Evolutionary conservation across 2,888 invertebrate genomes (phyloP).

Genomic region (Trisateles emortualis): DNA sequence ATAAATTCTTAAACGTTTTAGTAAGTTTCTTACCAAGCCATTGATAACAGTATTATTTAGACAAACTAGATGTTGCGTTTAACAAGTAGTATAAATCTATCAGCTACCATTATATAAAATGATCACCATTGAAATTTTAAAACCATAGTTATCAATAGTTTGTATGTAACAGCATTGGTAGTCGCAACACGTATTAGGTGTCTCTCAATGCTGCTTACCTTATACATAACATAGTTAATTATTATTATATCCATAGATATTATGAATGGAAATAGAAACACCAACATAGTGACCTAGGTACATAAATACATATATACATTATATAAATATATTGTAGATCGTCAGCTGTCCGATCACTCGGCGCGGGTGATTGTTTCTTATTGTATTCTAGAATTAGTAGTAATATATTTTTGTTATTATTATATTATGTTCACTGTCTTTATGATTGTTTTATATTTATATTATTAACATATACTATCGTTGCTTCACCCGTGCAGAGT

Average conservation of each 20-base stretch:
- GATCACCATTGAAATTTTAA: conserved; percentile 69
- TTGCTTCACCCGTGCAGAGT: conserved; percentile 65
- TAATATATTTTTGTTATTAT: conserved; percentile 82
- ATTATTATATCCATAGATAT: conserved; percentile 75
- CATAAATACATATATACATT: conserved; percentile 75
- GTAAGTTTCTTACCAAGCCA: conserved; percentile 85
- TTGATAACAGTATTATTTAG: conserved; percentile 87
- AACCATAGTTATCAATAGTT: conserved; percentile 78
- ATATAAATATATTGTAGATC: conserved; percentile 64
- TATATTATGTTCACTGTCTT: conserved; percentile 71
- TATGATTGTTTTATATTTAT: conserved; percentile 73
- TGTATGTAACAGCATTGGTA: conserved; percentile 69
- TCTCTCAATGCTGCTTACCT: conserved; percentile 66
- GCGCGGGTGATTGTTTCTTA: conserved; percentile 64
- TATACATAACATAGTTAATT: conserved; percentile 51
- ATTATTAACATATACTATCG: conserved; percentile 61
- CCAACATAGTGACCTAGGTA: conserved; percentile 83
- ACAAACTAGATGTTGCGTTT: conserved; percentile 80
- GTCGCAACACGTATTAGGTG: conserved; percentile 57
- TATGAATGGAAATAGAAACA: conserved; percentile 83
- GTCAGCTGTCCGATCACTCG: conserved; percentile 62
- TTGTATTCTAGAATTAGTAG: conserved; percentile 70
- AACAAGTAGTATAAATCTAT: conserved; percentile 74
- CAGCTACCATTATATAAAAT: conserved; percentile 76
- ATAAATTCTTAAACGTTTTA: conserved; percentile 67